These are phyloP conservation scores for Busseola fusca DNA, from an alignment of 2,888 invertebrate genomes.

Conservation along the genomic window DNA sequence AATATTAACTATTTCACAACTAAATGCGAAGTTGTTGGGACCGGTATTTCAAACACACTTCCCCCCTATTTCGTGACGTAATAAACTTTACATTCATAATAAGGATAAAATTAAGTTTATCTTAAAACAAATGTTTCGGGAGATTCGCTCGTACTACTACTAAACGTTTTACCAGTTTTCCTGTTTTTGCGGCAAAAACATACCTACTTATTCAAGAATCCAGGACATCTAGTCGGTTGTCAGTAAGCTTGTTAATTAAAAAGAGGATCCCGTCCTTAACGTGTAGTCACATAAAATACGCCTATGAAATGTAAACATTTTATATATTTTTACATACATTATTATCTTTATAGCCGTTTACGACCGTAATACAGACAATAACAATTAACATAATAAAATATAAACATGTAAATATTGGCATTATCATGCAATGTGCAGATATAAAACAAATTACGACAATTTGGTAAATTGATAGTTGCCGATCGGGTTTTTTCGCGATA, in stretches of 20 bases:
- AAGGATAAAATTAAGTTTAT: conserved; percentile 6
- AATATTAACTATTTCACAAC: neutral
- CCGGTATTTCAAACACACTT: neutral
- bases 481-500: conserved; percentile 52
- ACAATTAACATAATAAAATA: conserved; percentile 71
- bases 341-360: conserved; percentile 68
- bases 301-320: conserved; percentile 47
- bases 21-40: neutral
- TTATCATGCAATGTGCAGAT: conserved; percentile 66
- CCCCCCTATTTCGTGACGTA: neutral
- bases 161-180: neutral
- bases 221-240: conserved; percentile 1
- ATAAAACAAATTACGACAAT: conserved; percentile 67
- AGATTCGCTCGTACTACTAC: neutral
- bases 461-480: conserved; percentile 60
- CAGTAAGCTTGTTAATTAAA: conserved; percentile 1
- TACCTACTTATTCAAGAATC: neutral
- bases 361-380: conserved; percentile 68
- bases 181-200: neutral
- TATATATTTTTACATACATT: conserved; percentile 47
- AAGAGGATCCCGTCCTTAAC: neutral
- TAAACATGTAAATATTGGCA: conserved; percentile 69
- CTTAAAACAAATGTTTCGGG: conserved; percentile 13
- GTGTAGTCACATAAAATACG: conserved; percentile 34
- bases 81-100: neutral